phyloP scores from a whole-genome alignment of 2,113 vertebrate species.

The Peromyscus maniculatus region DNA sequence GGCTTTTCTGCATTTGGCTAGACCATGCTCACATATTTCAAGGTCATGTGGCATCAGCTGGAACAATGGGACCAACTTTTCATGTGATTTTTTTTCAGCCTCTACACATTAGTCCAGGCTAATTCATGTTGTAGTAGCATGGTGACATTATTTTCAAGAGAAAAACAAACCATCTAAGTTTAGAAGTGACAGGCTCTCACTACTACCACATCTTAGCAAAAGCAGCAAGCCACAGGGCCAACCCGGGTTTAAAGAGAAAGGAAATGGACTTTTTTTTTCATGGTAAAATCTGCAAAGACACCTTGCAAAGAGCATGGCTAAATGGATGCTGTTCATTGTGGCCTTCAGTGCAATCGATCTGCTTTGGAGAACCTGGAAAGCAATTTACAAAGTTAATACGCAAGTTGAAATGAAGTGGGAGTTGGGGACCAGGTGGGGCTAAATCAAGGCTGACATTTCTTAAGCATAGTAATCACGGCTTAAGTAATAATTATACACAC shows the following conservation, averaged over 20 bases:
- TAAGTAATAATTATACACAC: conserved; percentile 44
- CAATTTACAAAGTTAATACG: conserved; percentile 40
- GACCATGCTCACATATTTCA: background rate
- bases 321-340: background rate
- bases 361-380: background rate
- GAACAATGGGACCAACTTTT: background rate
- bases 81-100: background rate
- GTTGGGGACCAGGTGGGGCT: background rate
- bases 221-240: background rate
- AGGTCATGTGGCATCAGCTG: background rate
- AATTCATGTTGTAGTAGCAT: background rate
- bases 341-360: background rate
- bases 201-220: background rate
- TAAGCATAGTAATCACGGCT: conserved; percentile 43
- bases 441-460: conserved; percentile 54
- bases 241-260: background rate
- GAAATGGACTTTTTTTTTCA: background rate
- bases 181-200: background rate
- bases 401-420: background rate
- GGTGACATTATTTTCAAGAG: background rate
- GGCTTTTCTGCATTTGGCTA: background rate
- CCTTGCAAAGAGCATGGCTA: background rate
- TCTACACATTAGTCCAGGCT: background rate
- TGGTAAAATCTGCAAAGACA: background rate
- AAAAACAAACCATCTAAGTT: background rate